Percentiles rank a stretch among this genome's conserved stretches.
phyloP scores from a whole-genome alignment of 2,113 vertebrate genomes.

The Coturnix japonica region DNA sequence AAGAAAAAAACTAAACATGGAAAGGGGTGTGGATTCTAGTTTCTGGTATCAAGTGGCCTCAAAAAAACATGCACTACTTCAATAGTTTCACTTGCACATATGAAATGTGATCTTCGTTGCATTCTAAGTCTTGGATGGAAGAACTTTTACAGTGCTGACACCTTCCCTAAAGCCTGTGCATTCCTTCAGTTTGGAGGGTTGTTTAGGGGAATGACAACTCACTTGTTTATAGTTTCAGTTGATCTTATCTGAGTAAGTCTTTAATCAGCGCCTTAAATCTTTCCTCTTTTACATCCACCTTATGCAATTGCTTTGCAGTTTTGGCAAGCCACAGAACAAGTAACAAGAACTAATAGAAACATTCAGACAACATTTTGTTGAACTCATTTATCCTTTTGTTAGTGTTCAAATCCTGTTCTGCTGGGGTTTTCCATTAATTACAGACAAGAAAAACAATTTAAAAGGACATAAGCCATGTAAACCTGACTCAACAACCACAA shows the following conservation, averaged over 20 bases:
- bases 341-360: neutral
- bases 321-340: neutral
- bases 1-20: neutral
- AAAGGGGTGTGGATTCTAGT: neutral
- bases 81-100: neutral
- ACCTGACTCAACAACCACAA: neutral
- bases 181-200: neutral
- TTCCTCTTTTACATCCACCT: neutral
- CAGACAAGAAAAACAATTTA: neutral
- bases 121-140: neutral
- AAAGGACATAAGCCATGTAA: neutral
- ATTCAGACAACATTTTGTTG: neutral
- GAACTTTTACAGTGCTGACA: neutral
- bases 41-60: conserved; percentile 34
- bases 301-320: neutral
- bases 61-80: neutral
- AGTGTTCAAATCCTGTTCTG: neutral
- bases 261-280: neutral
- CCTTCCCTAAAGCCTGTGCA: neutral
- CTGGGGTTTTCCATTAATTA: neutral
- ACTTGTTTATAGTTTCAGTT: conserved; percentile 44
- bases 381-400: neutral
- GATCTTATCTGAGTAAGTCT: neutral
- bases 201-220: neutral
- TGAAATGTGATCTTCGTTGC: conserved; percentile 23